Evolutionary conservation across 2,113 vertebrate species (phyloP).

Genomic region (Labeo catla): DNA sequence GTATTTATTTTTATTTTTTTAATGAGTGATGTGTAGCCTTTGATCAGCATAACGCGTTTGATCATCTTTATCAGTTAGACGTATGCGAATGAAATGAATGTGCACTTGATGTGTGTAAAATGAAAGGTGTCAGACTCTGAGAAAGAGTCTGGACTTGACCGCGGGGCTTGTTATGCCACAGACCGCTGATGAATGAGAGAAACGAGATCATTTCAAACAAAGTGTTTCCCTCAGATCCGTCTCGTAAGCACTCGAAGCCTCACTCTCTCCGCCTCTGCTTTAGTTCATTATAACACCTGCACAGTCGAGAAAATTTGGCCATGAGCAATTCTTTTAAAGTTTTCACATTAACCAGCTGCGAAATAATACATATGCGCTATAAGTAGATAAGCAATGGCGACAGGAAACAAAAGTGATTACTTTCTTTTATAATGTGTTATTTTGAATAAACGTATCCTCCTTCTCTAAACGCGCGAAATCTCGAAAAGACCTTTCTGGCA

Average conservation of each 20-base stretch:
- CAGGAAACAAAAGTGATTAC: background rate
- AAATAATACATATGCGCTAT: background rate
- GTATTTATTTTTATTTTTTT: background rate
- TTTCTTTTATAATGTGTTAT: background rate
- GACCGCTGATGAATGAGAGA: slow-evolving; percentile 55
- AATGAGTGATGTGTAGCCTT: background rate
- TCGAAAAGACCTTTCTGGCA: background rate
- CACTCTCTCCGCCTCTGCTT: slow-evolving; percentile 41
- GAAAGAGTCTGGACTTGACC: background rate
- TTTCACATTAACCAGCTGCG: background rate
- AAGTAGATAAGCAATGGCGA: background rate
- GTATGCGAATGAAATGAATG: background rate
- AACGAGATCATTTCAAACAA: slow-evolving; percentile 55
- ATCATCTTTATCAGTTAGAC: background rate
- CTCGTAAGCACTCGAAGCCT: slow-evolving; percentile 39
- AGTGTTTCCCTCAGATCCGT: slow-evolving; percentile 45
- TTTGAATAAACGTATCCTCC: background rate
- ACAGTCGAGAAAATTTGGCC: background rate
- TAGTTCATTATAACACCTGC: slow-evolving; percentile 54
- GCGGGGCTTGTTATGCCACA: slow-evolving; percentile 5
- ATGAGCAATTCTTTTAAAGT: background rate
- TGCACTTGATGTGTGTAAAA: slow-evolving; percentile 13
- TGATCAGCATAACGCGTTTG: background rate
- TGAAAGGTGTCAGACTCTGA: slow-evolving; percentile 40
- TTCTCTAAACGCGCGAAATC: background rate